Conservation (phyloP, 2,797 vertebrate genomes). For the Ctenopoma kingsleyae region DNA sequence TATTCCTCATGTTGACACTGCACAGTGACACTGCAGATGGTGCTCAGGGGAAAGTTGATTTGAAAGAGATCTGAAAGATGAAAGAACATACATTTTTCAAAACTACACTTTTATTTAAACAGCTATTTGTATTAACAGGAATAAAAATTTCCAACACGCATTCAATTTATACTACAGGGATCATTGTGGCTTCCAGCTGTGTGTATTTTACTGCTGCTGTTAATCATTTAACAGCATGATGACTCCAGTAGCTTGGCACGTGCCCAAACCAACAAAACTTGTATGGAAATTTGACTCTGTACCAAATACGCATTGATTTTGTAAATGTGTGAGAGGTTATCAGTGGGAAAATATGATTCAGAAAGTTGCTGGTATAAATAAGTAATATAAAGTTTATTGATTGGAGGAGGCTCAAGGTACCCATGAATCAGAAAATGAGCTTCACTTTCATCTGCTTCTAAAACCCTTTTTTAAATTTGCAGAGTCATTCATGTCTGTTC, state of each 20-base stretch:
- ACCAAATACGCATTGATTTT: neutral
- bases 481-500: neutral
- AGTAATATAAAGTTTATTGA: neutral
- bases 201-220: neutral
- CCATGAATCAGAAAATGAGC: neutral
- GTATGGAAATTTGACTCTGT: neutral
- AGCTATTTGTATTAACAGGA: neutral
- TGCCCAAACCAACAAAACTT: neutral
- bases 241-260: slow-evolving; percentile 5
- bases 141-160: too few relatives aligned
- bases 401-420: neutral
- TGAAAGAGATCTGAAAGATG: too few relatives aligned
- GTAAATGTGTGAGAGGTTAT: slow-evolving; percentile 6
- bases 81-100: too few relatives aligned
- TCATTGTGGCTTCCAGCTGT: neutral
- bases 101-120: too few relatives aligned
- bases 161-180: neutral
- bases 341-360: slow-evolving; percentile 25
- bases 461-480: neutral
- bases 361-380: neutral
- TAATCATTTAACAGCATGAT: neutral
- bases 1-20: too few relatives aligned
- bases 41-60: too few relatives aligned
- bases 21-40: too few relatives aligned
- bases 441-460: neutral